A percentile compares a stretch with the other conserved stretches of the same genome.
These are phyloP conservation scores for Argopecten irradians DNA, from an alignment of 1,140 invertebrate species.

Conservation along the genomic window DNA sequence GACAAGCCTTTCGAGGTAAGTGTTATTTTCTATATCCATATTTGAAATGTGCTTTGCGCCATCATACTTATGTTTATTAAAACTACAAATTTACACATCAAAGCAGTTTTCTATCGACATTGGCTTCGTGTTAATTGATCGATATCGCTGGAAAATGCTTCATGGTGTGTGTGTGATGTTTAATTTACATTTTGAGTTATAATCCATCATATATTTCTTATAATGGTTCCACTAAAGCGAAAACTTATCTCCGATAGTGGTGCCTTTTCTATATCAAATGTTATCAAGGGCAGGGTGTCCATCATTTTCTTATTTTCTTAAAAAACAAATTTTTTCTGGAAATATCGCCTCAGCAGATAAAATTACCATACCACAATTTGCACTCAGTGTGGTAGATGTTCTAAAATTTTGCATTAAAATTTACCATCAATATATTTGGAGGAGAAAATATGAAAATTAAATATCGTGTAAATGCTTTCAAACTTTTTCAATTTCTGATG, in stretches of 20 bases:
- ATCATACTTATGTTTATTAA: background rate
- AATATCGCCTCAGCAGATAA: background rate
- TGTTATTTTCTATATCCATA: background rate
- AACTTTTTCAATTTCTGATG: background rate
- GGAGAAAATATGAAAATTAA: background rate
- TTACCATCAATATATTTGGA: background rate
- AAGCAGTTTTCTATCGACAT: background rate
- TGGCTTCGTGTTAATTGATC: background rate
- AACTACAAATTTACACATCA: background rate
- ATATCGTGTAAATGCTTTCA: too few relatives aligned
- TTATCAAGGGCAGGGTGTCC: background rate
- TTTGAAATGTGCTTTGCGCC: background rate
- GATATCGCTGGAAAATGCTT: background rate
- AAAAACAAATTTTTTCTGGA: background rate
- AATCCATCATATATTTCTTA: background rate
- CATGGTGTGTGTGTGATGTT: background rate
- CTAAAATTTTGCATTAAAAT: background rate
- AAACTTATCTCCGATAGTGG: background rate
- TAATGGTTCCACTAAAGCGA: background rate
- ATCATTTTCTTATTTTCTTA: background rate
- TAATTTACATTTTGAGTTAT: background rate
- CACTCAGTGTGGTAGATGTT: background rate
- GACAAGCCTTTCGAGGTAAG: conserved; percentile 49
- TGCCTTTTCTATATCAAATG: background rate
- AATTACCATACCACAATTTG: background rate